These are phyloP conservation scores for Aurelia aurita complex sp. Pacific DNA, from an alignment of 30 jellyfish, hydroid and myxozoan species.

Conservation along the genomic window DNA sequence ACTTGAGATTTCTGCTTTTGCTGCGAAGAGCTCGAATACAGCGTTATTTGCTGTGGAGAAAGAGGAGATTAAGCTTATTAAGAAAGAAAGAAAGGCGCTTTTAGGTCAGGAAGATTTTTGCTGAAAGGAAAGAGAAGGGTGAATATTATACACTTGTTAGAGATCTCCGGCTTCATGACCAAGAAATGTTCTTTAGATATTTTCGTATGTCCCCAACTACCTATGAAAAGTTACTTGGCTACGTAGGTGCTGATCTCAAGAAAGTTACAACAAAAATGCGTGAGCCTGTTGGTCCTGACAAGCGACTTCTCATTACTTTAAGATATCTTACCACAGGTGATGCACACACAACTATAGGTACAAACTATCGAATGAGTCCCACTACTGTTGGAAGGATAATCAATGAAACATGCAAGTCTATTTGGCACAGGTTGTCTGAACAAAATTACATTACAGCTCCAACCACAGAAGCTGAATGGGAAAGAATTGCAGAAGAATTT, in stretches of 20 bases:
- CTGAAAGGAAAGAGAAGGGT: slow-evolving; percentile 22
- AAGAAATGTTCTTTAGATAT: background rate
- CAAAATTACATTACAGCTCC: no score
- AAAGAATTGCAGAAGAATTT: no score
- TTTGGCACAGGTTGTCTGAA: no score
- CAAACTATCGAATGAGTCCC: slow-evolving; percentile 40
- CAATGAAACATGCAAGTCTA: no score
- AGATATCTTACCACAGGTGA: slow-evolving; percentile 48
- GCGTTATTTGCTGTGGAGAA: no score
- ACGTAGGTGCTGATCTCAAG: slow-evolving; percentile 16
- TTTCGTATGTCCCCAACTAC: slow-evolving; percentile 10
- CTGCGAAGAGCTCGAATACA: no score
- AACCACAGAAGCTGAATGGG: no score
- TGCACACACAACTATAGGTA: slow-evolving; percentile 26
- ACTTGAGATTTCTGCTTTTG: no score
- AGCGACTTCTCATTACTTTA: slow-evolving; percentile 24
- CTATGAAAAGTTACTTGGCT: slow-evolving; percentile 2
- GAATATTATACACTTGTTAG: slow-evolving; percentile 24
- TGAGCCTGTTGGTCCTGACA: slow-evolving; percentile 18
- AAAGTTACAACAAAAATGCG: slow-evolving; percentile 19
- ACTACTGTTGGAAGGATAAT: slow-evolving; percentile 2
- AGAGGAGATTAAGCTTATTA: no score
- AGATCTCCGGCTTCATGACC: slow-evolving; percentile 17
- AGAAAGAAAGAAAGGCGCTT: slow-evolving; percentile 1
- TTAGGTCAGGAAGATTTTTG: slow-evolving; percentile 27